Evolutionary conservation across 2,888 invertebrate species (phyloP).

Genomic region (Drosophila anomalata): DNA sequence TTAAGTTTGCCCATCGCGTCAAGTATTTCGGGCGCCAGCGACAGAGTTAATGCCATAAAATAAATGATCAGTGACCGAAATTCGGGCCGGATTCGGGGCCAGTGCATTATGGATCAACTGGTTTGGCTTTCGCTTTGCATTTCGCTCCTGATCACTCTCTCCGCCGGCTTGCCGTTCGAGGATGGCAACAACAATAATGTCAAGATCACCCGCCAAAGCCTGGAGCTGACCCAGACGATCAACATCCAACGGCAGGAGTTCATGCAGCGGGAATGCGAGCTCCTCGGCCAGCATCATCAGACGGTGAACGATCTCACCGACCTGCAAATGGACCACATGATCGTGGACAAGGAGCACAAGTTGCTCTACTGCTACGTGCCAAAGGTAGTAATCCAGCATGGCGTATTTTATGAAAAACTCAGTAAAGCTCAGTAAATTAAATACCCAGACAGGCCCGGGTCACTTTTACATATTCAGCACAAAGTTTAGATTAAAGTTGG

Average conservation of each 20-base stretch:
- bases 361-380: slow-evolving; percentile 97
- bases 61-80: slow-evolving; percentile 21
- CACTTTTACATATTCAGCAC: neutral
- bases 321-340: slow-evolving; percentile 89
- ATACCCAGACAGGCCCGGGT: neutral
- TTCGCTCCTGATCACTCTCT: slow-evolving; percentile 49
- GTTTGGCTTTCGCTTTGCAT: slow-evolving; percentile 43
- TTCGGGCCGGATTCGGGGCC: slow-evolving; percentile 24
- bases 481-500: neutral
- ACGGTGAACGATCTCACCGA: slow-evolving; percentile 85
- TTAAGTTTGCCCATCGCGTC: slow-evolving; percentile 88
- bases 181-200: slow-evolving; percentile 83
- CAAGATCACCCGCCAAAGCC: slow-evolving; percentile 84
- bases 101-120: slow-evolving; percentile 49
- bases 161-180: slow-evolving; percentile 68
- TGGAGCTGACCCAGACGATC: slow-evolving; percentile 87
- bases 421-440: slow-evolving; percentile 16
- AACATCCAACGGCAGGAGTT: slow-evolving; percentile 87
- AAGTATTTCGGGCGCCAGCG: slow-evolving; percentile 80
- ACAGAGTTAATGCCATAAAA: slow-evolving; percentile 54
- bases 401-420: neutral
- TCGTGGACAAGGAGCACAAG: slow-evolving; percentile 93
- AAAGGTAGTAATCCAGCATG: slow-evolving; percentile 87
- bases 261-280: slow-evolving; percentile 87
- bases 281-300: slow-evolving; percentile 82